Conservation (phyloP, 1,140 invertebrate species). For the Bombus sylvicola region DNA sequence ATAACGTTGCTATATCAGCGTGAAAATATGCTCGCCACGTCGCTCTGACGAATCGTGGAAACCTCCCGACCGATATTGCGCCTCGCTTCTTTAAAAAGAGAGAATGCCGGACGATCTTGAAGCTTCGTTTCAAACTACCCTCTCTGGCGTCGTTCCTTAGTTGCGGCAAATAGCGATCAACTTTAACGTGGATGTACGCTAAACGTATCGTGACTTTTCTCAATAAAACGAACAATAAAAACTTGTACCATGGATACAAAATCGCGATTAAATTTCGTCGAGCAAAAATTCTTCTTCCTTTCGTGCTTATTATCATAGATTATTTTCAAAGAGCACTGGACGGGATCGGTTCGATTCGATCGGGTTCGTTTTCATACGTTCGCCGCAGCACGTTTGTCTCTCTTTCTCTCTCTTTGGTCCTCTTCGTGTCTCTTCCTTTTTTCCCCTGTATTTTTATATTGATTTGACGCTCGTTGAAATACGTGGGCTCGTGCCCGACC, state of each 20-base stretch:
- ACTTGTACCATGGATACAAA: neutral
- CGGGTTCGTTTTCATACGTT: neutral
- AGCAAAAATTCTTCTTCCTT: neutral
- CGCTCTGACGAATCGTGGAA: conserved; percentile 41
- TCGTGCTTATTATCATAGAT: neutral
- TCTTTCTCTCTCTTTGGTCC: too few relatives aligned
- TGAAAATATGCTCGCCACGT: conserved; percentile 53
- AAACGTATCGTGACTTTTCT: neutral
- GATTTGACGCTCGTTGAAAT: conserved; percentile 22
- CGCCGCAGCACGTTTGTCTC: neutral
- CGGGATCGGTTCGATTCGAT: neutral
- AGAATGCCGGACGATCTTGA: neutral
- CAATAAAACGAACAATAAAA: neutral
- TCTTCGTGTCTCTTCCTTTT: neutral
- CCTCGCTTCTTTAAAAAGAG: neutral
- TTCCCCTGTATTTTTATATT: neutral
- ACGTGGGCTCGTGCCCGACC: neutral
- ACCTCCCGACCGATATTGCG: conserved; percentile 15
- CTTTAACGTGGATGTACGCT: too few relatives aligned
- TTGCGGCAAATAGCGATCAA: too few relatives aligned
- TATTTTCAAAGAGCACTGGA: neutral
- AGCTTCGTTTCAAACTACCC: neutral
- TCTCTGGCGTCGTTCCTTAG: too few relatives aligned
- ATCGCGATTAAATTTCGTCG: neutral
- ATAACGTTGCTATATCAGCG: conserved; percentile 52